Conservation (phyloP, 2,113 vertebrate species). For the Pelusios castaneus region DNA sequence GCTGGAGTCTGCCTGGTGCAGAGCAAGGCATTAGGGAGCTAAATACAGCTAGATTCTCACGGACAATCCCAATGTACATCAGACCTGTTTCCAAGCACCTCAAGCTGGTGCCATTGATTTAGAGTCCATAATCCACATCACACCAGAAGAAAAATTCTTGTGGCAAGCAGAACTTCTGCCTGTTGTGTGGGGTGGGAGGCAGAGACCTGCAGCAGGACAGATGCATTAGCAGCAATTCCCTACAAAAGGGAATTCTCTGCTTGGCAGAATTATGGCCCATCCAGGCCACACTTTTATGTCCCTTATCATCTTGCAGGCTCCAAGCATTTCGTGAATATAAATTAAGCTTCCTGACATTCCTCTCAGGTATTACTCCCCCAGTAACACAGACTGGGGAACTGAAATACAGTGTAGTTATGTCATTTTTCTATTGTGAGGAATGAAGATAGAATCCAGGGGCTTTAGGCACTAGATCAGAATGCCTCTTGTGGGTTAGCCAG, state of each 20-base stretch:
- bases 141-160: not conserved
- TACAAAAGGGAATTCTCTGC: not conserved
- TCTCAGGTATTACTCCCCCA: not conserved
- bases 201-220: not conserved
- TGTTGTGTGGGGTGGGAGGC: accelerated
- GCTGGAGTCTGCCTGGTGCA: not conserved
- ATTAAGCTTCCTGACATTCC: not conserved
- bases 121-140: not conserved
- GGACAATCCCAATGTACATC: not conserved
- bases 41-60: not conserved
- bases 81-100: not conserved
- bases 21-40: not conserved
- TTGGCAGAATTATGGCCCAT: not conserved
- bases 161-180: not conserved
- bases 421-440: not conserved
- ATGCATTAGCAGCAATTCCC: not conserved
- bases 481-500: not conserved
- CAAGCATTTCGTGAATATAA: not conserved
- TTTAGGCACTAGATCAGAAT: not conserved
- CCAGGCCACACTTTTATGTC: not conserved
- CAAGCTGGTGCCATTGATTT: not conserved
- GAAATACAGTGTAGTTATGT: not conserved
- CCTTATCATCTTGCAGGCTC: not conserved
- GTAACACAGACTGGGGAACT: not conserved
- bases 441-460: not conserved